Evolutionary conservation across 2,113 vertebrate species (phyloP), one percentile per base, ranked within the genome.

Genomic region (Perca schrenkii): DNA sequence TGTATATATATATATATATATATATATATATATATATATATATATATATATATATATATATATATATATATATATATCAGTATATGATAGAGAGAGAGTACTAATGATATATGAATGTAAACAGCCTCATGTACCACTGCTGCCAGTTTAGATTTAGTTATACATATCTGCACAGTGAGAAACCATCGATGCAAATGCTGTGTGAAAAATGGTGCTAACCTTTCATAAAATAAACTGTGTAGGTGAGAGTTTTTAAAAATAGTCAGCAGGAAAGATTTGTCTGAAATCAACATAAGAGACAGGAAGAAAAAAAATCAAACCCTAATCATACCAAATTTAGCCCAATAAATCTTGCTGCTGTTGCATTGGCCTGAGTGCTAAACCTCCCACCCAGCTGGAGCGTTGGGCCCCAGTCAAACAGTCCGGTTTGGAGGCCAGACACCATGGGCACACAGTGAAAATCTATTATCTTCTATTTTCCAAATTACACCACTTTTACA

Each of bases 401-500:
- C 17, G 47, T 40, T 73, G 82, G 76, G 77, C 77, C 54, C 56
- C 50, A 85, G 47, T 82, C 78, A 81, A 28, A 50, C 62, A 16
- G 53, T 66, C 66, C 31, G 19, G 53, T 70, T 65, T 60, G 40
- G 52, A 16, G 46, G 56, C 71, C 74, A 82, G 47, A 69, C 54
- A 73, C 69, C 49, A 36, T 14, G 58, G 71, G 63, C 36, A 12
- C 79, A 82, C 57, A 67, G 77, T 72, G 66, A 43, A 81, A 85
- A 82, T 78, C 84, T 82, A 75, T 82, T 72, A 79, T 63, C 49
- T 47, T n/a, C 62, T 58, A 65, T 85, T 82, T 77, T 79, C 65
- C 65, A 80, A 80, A 89, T 86, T 62, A 74, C 67, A 74, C 10
- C 84, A 60, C 80, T 72, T 82, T 84, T 74, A 80, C 52, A 56